Evolutionary conservation across 2,113 vertebrate species (phyloP).

Genomic region (Raphicerus campestris): DNA sequence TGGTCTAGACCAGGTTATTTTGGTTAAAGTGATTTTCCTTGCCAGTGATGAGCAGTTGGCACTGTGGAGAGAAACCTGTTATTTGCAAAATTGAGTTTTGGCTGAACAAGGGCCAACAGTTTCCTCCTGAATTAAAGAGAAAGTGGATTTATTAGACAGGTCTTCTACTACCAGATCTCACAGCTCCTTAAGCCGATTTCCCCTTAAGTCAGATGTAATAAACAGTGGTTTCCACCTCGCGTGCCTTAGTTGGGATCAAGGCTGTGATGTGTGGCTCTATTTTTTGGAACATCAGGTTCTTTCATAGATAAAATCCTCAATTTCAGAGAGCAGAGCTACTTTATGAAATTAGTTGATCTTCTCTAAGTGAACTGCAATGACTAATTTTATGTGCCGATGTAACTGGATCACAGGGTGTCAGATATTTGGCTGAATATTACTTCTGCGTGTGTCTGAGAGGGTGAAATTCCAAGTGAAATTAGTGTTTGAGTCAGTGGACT

Average conservation of each 20-base stretch:
- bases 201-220: not conserved
- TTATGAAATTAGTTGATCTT: not conserved
- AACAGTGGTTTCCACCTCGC: rapidly evolving
- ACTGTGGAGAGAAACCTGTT: not conserved
- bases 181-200: not conserved
- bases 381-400: not conserved
- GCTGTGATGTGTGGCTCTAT: rapidly evolving
- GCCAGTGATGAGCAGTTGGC: not conserved
- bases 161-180: not conserved
- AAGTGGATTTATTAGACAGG: not conserved
- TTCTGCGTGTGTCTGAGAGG: not conserved
- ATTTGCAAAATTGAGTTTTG: not conserved
- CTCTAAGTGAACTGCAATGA: not conserved
- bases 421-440: not conserved
- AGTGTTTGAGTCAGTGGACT: not conserved
- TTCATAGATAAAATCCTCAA: not conserved
- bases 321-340: not conserved
- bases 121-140: not conserved
- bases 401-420: not conserved
- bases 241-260: not conserved
- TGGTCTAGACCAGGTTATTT: too few species aligned
- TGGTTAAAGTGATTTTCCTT: not conserved
- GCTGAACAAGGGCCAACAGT: not conserved
- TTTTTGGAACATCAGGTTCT: not conserved
- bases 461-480: not conserved